Base-by-base conservation (phyloP, 1,140 invertebrate genomes). In the Apis dorsata region DNA sequence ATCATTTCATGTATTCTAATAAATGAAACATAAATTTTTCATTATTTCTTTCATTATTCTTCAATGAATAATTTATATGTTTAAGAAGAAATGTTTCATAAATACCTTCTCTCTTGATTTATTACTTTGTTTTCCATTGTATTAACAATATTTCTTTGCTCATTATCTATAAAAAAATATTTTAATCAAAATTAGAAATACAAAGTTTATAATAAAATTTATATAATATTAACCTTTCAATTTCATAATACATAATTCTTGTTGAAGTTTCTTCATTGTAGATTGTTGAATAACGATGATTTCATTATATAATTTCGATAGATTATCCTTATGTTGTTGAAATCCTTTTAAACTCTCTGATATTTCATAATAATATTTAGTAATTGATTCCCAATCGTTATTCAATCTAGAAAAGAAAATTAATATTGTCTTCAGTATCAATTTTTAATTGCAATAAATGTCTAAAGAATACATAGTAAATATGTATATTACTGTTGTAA, bases 311-410 rank as follows among this genome's bases (percentile, higher is more conserved):
- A 78, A 24, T 13, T 15, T 21, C n/a, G 85, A 66, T 13, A 89
- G 60, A 87, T 71, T 79, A 65, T 44, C 65, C 13, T 78, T 72
- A 1, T 85, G 83, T 17, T 89, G 62, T 13, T 89, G 72, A 60
- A 85, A 89, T 10, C 19, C 65, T n/a, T 72, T 73, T 5, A 88
- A 51, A 15, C 72, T 85, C 17, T 88, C 85, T 9, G 68, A 82
- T 55, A 89, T 83, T 55, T 88, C 86, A 57, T 79, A 75, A 10
- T 66, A 82, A 79, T 89, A 84, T 4, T 85, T 78, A 9, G 83
- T 81, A 62, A 89, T 85, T 13, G 78, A 74, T 75, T 83, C 77
- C 87, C 85, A 88, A 44, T 88, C 86, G 13, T 55, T 51, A 21
- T 78, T 79, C 53, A 89, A 17, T 55, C 85, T 87, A 55, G 19